A percentile compares a stretch with the other conserved stretches of the same genome.
Evolutionary conservation across 2,888 invertebrate genomes (phyloP).

Genomic region (Muscina levida): DNA sequence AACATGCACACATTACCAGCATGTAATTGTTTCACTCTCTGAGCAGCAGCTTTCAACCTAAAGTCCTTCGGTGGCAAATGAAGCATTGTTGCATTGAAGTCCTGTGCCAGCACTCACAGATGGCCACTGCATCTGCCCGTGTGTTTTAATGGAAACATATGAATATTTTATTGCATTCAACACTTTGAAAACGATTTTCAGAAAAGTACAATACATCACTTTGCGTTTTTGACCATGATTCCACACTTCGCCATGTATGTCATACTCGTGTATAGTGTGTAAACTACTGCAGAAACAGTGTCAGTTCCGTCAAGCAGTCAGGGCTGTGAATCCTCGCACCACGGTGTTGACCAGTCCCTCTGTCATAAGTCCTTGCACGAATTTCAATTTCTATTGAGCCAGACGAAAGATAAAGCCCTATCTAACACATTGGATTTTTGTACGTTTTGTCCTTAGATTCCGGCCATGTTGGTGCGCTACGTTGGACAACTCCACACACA

Average conservation of each 20-base stretch:
- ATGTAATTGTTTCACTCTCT: constrained; percentile 18
- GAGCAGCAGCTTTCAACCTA: constrained; percentile 1
- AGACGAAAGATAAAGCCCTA: too few relatives aligned
- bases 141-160: constrained; percentile 71
- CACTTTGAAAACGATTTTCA: constrained; percentile 66
- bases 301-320: constrained; percentile 14
- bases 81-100: constrained; percentile 27
- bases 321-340: not conserved
- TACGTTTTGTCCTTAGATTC: too few relatives aligned
- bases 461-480: too few relatives aligned
- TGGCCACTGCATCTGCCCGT: constrained; percentile 39
- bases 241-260: constrained; percentile 45
- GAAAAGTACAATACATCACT: constrained; percentile 67
- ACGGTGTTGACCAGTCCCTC: too few relatives aligned
- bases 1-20: constrained; percentile 20
- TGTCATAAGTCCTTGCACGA: too few relatives aligned
- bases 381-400: too few relatives aligned
- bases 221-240: constrained; percentile 56
- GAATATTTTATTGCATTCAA: constrained; percentile 73
- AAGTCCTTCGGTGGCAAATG: not conserved
- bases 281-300: not conserved
- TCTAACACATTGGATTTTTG: too few relatives aligned
- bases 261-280: not conserved
- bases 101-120: not conserved
- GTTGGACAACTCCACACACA: not conserved